Percentiles rank a stretch among this genome's conserved stretches.
Evolutionary conservation across 2,113 vertebrate species (phyloP).

Genomic region (Rhea americana): DNA sequence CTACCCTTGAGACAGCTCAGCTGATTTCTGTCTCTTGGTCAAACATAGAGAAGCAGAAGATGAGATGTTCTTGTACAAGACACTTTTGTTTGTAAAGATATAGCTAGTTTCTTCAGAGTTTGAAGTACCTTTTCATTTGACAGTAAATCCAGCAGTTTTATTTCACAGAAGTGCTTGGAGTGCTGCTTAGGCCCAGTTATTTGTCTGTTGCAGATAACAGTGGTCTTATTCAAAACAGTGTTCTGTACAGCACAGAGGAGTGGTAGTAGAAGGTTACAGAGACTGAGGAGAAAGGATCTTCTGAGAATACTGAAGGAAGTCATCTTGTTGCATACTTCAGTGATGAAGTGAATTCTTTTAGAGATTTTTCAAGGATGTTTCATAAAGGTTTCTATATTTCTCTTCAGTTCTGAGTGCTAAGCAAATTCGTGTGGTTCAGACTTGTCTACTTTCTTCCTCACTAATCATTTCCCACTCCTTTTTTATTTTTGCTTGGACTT

Average conservation of each 20-base stretch:
- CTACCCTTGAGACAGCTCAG: not conserved
- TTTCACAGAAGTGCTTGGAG: not conserved
- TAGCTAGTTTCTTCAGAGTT: not conserved
- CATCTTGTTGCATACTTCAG: not conserved
- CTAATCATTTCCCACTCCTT: not conserved
- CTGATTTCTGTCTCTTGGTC: not conserved
- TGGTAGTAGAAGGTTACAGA: not conserved
- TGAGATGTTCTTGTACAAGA: not conserved
- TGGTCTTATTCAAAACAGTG: not conserved
- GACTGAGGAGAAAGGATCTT: not conserved
- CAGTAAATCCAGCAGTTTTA: not conserved
- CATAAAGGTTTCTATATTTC: not conserved
- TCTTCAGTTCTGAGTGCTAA: not conserved
- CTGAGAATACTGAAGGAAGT: not conserved
- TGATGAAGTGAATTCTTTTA: not conserved
- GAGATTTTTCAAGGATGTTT: slow-evolving; percentile 10
- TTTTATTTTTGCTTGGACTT: not conserved
- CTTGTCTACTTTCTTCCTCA: not conserved
- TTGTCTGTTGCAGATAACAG: not conserved
- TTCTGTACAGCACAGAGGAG: not conserved
- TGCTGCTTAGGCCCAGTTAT: not conserved
- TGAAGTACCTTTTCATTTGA: not conserved
- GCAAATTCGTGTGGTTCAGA: not conserved
- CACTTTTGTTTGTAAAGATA: not conserved
- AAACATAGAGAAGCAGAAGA: not conserved